phyloP scores from a whole-genome alignment of 1,140 invertebrate genomes.

The Camponotus vicinus region DNA sequence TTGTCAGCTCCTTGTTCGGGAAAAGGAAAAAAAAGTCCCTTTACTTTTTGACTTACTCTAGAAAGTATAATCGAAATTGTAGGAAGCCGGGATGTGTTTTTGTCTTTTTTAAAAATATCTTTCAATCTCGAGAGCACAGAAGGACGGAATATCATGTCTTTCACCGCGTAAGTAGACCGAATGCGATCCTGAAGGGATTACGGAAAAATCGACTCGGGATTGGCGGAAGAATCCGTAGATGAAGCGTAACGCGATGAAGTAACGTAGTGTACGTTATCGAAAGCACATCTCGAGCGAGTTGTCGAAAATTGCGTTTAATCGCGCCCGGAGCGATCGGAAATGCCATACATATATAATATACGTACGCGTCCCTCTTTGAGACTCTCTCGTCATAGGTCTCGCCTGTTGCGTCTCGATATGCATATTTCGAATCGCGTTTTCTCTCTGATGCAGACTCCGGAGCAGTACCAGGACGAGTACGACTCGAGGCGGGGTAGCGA shows the following conservation, averaged over 20 bases:
- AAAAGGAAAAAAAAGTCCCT: too few species aligned
- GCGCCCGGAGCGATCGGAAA: constrained; percentile 53
- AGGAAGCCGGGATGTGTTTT: background rate
- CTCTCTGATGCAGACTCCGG: constrained; percentile 90
- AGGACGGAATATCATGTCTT: constrained; percentile 32
- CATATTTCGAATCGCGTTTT: constrained; percentile 16
- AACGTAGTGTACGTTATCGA: background rate
- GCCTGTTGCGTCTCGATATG: constrained; percentile 38
- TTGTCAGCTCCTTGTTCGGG: too few species aligned
- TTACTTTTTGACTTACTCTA: too few species aligned
- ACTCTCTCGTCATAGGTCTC: constrained; percentile 1
- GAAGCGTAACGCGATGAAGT: background rate
- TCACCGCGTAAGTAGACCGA: background rate
- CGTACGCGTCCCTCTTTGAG: constrained; percentile 10
- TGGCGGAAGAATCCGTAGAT: constrained; percentile 16
- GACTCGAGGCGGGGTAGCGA: constrained; percentile 91
- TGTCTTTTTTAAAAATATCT: background rate
- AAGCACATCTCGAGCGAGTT: background rate
- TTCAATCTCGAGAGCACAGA: background rate
- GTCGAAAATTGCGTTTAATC: constrained; percentile 59
- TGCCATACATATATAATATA: background rate
- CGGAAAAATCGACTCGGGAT: constrained; percentile 27
- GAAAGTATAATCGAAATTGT: too few species aligned
- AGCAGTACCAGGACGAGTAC: constrained; percentile 95
- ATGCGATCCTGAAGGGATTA: constrained; percentile 19